Evolutionary conservation across 2,797 vertebrate genomes (phyloP).

Genomic region (Lophotriccus pileatus): DNA sequence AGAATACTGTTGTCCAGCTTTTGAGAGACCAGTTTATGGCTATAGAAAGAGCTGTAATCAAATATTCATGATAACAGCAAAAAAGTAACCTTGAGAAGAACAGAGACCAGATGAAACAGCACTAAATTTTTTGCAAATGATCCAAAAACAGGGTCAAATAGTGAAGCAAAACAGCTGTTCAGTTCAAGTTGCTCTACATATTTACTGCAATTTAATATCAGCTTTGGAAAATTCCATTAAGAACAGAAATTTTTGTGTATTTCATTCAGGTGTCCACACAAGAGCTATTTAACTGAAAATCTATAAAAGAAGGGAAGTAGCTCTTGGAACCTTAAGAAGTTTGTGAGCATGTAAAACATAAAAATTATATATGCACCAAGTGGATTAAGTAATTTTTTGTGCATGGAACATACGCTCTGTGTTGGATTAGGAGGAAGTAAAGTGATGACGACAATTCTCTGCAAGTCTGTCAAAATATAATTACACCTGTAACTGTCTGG

Average conservation of each 20-base stretch:
- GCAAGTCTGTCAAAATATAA: slow-evolving; percentile 4
- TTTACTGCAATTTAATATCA: background rate
- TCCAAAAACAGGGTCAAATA: slow-evolving; percentile 1
- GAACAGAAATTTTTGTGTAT: background rate
- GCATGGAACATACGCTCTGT: background rate
- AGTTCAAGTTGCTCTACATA: background rate
- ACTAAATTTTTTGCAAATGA: background rate
- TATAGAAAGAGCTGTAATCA: background rate
- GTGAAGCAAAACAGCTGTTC: slow-evolving; percentile 3
- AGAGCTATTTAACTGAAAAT: background rate
- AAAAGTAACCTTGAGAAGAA: slow-evolving; percentile 30
- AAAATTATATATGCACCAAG: background rate
- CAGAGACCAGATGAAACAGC: background rate
- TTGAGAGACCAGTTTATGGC: background rate
- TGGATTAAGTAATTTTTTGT: background rate
- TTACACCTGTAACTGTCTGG: background rate
- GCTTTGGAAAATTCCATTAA: background rate
- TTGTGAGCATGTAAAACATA: background rate
- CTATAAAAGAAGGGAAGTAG: background rate
- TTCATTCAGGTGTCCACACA: background rate
- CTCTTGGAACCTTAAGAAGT: background rate
- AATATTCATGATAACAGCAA: background rate
- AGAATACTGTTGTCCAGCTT: background rate
- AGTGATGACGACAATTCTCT: background rate
- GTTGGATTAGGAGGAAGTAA: background rate